Percentiles rank a stretch among this genome's conserved stretches.
phyloP scores from a whole-genome alignment of 1,140 invertebrate species.

The Coenobita brevimanus region DNA sequence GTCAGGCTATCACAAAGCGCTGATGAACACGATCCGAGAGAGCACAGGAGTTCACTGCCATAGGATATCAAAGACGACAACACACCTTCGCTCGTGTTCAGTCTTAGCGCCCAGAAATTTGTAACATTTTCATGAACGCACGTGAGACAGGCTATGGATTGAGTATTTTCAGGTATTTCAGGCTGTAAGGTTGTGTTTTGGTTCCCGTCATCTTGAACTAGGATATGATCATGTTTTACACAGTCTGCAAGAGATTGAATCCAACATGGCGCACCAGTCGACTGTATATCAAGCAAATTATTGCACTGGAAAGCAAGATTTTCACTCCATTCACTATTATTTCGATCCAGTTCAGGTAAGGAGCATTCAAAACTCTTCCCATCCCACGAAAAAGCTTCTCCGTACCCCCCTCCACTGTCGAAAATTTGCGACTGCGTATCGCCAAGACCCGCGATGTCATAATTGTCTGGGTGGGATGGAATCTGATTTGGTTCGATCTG shows the following conservation, averaged over 20 bases:
- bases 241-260: constrained; percentile 41
- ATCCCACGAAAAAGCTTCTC: background rate
- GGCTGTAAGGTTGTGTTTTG: background rate
- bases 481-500: background rate
- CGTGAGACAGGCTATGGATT: constrained; percentile 21
- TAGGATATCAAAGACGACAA: constrained; percentile 14
- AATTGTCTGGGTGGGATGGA: background rate
- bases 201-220: background rate
- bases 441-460: constrained; percentile 5
- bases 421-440: constrained; percentile 38
- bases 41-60: constrained; percentile 53
- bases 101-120: constrained; percentile 36
- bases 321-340: background rate
- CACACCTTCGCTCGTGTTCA: constrained; percentile 19
- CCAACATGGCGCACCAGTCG: constrained; percentile 30
- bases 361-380: background rate
- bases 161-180: background rate
- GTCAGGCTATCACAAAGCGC: constrained; percentile 36
- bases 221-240: background rate
- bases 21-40: constrained; percentile 43
- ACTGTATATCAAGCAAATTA: constrained; percentile 20
- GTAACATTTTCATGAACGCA: constrained; percentile 38
- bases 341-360: background rate
- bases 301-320: constrained; percentile 48
- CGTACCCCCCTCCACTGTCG: background rate